Conservation (phyloP, 37 sponge, comb jelly and placozoan species). For the Chondrilla cf. caribensis region DNA sequence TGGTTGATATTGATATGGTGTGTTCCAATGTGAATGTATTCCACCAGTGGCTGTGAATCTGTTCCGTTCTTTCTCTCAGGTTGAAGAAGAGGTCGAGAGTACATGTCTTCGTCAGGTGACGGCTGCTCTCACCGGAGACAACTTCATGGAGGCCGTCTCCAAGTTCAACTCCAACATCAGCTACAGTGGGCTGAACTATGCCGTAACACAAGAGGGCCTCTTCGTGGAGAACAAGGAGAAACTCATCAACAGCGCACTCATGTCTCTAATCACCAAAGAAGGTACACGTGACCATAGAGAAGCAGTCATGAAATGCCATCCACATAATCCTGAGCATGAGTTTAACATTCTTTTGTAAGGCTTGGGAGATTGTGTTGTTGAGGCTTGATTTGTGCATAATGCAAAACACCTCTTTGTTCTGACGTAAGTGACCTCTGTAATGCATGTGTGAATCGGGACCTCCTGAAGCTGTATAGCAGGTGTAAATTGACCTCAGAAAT, state of each 20-base stretch:
- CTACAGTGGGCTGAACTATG: conserved; percentile 96
- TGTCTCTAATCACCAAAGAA: conserved; percentile 73
- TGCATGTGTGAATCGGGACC: no score
- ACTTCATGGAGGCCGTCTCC: conserved; percentile 71
- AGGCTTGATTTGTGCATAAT: no score
- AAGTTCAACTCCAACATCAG: conserved; percentile 92
- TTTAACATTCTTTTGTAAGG: no score
- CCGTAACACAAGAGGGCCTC: conserved; percentile 94
- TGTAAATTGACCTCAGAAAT: no score
- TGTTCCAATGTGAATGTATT: no score
- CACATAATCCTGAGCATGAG: no score
- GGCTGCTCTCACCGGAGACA: conserved; percentile 39
- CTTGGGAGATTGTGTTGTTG: no score
- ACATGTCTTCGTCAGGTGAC: conserved; percentile 77
- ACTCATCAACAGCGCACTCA: conserved; percentile 83
- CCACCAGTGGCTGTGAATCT: no score
- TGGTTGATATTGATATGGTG: no score
- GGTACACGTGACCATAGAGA: conserved; percentile 43
- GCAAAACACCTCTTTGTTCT: no score
- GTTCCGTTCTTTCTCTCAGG: conserved; percentile 33
- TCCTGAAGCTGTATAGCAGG: no score
- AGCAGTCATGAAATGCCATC: background rate
- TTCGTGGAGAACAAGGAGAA: conserved; percentile 99
- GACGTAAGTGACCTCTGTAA: no score
- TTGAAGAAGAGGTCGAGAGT: conserved; percentile 98